Evolutionary conservation across 2,113 vertebrate species (phyloP).

Genomic region (Hippocampus barbouri): DNA sequence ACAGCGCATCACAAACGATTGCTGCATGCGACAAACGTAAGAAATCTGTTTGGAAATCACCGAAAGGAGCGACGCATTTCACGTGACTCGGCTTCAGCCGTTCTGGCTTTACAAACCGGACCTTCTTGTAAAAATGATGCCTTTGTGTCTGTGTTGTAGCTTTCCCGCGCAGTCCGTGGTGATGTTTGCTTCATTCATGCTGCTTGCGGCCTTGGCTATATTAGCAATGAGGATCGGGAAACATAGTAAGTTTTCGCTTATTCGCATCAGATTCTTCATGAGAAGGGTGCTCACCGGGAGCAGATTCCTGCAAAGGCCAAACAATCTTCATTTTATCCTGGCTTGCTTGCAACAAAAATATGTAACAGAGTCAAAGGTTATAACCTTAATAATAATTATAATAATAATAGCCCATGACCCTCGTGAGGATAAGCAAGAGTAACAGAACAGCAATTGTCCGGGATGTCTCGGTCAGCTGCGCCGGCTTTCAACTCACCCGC

Average conservation of each 20-base stretch:
- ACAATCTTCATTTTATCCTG: neutral
- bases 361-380: no score
- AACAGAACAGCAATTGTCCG: no score
- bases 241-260: constrained; percentile 48
- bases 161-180: constrained; percentile 32
- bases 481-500: no score
- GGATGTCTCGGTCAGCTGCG: no score
- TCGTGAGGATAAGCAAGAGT: no score
- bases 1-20: constrained; percentile 12
- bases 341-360: neutral
- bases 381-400: no score
- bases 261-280: neutral
- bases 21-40: constrained; percentile 32
- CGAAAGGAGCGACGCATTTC: neutral
- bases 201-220: constrained; percentile 34
- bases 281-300: neutral
- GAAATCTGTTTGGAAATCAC: neutral
- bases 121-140: neutral
- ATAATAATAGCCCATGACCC: no score
- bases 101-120: neutral
- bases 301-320: neutral
- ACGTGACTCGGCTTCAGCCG: neutral
- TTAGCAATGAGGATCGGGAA: constrained; percentile 39
- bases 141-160: constrained; percentile 41
- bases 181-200: constrained; percentile 34